Evolutionary conservation across 2,888 invertebrate species (phyloP).

Genomic region (Stenotaenia linearis): DNA sequence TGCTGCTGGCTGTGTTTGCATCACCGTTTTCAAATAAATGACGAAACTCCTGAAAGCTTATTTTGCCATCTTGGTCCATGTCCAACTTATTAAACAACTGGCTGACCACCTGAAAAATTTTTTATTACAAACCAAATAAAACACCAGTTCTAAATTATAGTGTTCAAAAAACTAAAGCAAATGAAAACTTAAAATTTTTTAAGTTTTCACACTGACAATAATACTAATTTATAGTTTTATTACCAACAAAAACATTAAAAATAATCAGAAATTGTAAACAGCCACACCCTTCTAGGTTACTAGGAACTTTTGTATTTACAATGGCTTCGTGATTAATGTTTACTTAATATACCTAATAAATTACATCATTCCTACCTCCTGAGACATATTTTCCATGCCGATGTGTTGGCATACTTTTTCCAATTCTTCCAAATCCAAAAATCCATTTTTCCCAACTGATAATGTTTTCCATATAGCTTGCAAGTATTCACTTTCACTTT

Average conservation of each 20-base stretch:
- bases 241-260: too few species aligned
- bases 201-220: too few species aligned
- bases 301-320: too few species aligned
- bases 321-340: too few species aligned
- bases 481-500: slow-evolving; percentile 53
- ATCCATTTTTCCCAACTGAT: slow-evolving; percentile 58
- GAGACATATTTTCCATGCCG: slow-evolving; percentile 60
- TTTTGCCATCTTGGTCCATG: slow-evolving; percentile 58
- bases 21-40: slow-evolving; percentile 56
- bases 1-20: slow-evolving; percentile 31
- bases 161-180: too few species aligned
- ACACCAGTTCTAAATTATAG: not conserved
- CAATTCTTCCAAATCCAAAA: slow-evolving; percentile 59
- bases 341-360: too few species aligned
- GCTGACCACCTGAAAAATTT: slow-evolving; percentile 50
- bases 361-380: slow-evolving; percentile 51
- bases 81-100: slow-evolving; percentile 62
- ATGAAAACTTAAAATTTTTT: too few species aligned
- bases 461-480: slow-evolving; percentile 60
- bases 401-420: slow-evolving; percentile 61
- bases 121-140: not conserved
- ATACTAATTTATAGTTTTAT: too few species aligned
- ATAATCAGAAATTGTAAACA: too few species aligned
- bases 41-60: slow-evolving; percentile 62
- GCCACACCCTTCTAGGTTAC: too few species aligned